A percentile compares a stretch with the other conserved stretches of the same genome.
These are phyloP conservation scores for Scaptomyza cyrtandrae DNA, from an alignment of 2,888 invertebrate genomes.

Conservation along the genomic window DNA sequence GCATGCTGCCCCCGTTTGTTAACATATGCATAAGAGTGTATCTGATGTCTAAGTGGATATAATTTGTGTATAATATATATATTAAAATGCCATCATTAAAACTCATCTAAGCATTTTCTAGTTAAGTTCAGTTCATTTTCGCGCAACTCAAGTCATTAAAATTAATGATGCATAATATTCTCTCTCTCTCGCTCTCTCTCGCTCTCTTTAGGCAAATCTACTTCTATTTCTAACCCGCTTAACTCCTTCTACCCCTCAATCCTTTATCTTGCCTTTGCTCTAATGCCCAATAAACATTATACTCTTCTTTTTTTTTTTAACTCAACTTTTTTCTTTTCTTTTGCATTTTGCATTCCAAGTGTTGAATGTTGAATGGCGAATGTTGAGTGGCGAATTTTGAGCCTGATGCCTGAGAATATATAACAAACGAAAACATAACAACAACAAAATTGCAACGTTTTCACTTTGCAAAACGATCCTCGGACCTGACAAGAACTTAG, in stretches of 20 bases:
- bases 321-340: not conserved
- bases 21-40: not conserved
- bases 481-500: conserved; percentile 1
- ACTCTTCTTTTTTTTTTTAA: not conserved
- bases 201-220: conserved; percentile 5
- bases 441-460: conserved; percentile 39
- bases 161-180: conserved; percentile 69
- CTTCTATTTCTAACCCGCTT: not conserved
- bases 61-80: conserved; percentile 46
- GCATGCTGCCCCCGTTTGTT: not conserved
- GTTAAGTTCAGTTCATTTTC: conserved; percentile 25
- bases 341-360: conserved; percentile 26
- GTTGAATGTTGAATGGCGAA: no score
- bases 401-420: conserved; percentile 25
- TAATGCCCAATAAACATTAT: conserved; percentile 35
- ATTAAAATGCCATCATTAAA: conserved; percentile 56
- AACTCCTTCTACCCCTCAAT: not conserved
- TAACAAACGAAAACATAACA: conserved; percentile 5
- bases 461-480: conserved; percentile 47
- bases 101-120: conserved; percentile 41
- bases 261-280: not conserved
- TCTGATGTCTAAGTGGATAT: conserved; percentile 10
- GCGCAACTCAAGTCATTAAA: conserved; percentile 65
- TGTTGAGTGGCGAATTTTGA: conserved; percentile 12
- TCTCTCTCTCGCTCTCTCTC: not conserved